A percentile compares a stretch with the other conserved stretches of the same genome.
phyloP scores from a whole-genome alignment of 2,797 vertebrate genomes.

The Myripristis murdjan region DNA sequence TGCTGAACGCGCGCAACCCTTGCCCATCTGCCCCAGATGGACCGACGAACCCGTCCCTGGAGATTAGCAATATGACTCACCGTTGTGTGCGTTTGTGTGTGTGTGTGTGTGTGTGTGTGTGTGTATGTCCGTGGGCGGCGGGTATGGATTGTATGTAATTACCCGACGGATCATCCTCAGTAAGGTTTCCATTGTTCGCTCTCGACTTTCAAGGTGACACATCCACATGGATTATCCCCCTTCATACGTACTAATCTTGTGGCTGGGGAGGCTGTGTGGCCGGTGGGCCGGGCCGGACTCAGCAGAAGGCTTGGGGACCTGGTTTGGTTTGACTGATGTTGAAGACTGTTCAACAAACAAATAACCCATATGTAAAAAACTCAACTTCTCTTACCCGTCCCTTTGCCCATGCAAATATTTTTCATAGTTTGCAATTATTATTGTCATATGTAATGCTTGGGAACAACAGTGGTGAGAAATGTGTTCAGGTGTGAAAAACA shows the following conservation, averaged over 20 bases:
- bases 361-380: neutral
- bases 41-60: constrained; percentile 53
- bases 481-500: too few species aligned
- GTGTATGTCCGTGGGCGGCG: constrained; percentile 33
- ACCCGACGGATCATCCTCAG: constrained; percentile 58
- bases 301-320: neutral
- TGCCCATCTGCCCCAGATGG: constrained; percentile 79
- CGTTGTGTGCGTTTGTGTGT: constrained; percentile 17
- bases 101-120: constrained; percentile 38
- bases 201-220: constrained; percentile 80
- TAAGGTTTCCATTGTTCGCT: constrained; percentile 79
- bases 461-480: too few species aligned
- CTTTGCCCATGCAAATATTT: too few species aligned
- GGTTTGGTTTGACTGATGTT: neutral
- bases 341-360: neutral
- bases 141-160: constrained; percentile 66
- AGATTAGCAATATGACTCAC: constrained; percentile 77
- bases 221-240: constrained; percentile 69
- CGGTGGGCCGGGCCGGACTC: neutral
- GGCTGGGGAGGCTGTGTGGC: constrained; percentile 8
- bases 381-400: too few species aligned
- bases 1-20: constrained; percentile 70
- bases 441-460: too few species aligned
- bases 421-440: too few species aligned
- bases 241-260: constrained; percentile 50